Base-by-base conservation (phyloP, 2,797 vertebrate genomes). In the Melopsittacus undulatus region DNA sequence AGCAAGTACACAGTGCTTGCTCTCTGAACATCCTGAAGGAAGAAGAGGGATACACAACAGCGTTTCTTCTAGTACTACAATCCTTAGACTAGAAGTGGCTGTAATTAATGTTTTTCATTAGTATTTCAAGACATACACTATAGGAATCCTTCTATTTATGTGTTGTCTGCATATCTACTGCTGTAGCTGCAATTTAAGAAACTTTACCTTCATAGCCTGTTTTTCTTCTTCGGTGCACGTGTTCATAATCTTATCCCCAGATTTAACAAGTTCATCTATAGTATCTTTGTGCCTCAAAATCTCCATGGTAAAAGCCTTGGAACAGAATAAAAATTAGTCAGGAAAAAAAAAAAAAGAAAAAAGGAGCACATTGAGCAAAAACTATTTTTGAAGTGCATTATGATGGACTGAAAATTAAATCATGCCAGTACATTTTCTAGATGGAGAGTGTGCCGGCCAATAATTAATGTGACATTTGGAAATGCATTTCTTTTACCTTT, bases 271-370 rank as follows among this genome's bases (percentile, higher is more conserved):
- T 87, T 98, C 98, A 97, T 99, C 99, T 96, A 99, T 98, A 68
- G 98, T 94, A 95, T 99, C 99, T 97, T 99, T 99, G 97, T 99
- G 99, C 91, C 98, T 98, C 98, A 99, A 98, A 94, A 99, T 98
- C 97, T 99, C 98, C 99, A 99, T 99, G 87, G 99, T 99, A 96
- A 99, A 99, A 93, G 97, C 98, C 99, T 99, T 97, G 45, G 92
- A 95, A 97, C 76, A 96, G 34, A 92, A 83, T 46, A 92, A 95
- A 87, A 92, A 74, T 1, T 32, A 4, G 63, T 97, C 45, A 96
- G n/a, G 24, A 54, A 43, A 56, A 30, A 54, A 61, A 21, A 57
- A 49, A 63, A 21, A 8, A 24, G 36, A 67, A 43, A 84, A 40
- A 32, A 45, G 48, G 20, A 56, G 20, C 61, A 27, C 46, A 68